Percentiles rank a stretch among this genome's conserved stretches.
Conservation (phyloP, 1,140 invertebrate genomes). For the Papilio dardanus region DNA sequence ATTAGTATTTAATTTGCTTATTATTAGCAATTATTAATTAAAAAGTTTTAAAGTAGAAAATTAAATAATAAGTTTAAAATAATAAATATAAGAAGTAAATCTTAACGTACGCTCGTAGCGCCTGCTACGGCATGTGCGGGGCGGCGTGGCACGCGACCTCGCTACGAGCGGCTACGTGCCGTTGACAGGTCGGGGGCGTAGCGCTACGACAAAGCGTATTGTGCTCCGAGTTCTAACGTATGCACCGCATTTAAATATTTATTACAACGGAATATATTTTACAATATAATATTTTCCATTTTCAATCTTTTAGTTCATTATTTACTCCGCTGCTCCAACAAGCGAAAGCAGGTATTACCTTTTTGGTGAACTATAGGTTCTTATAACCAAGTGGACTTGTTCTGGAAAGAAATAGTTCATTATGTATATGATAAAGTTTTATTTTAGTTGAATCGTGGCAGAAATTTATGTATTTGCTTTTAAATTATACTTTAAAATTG, state of each 20-base stretch:
- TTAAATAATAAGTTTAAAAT: not conserved
- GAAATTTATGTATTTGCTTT: not conserved
- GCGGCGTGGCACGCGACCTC: conserved; percentile 2
- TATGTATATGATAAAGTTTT: not conserved
- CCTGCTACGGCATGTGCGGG: not conserved
- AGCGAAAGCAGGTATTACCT: too few species aligned
- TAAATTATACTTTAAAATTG: not conserved
- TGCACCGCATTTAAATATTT: conserved; percentile 25
- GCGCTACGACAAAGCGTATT: conserved; percentile 23
- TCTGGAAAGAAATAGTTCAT: not conserved
- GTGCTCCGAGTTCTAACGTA: not conserved
- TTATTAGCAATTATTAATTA: too few species aligned
- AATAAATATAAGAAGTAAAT: not conserved
- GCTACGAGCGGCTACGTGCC: conserved; percentile 1
- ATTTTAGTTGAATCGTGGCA: not conserved
- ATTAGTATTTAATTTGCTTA: too few species aligned
- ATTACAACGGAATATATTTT: conserved; percentile 5
- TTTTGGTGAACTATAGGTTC: too few species aligned
- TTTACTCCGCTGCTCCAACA: too few species aligned
- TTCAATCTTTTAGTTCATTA: not conserved
- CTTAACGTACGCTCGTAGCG: not conserved
- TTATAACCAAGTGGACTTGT: too few species aligned
- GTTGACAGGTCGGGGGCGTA: conserved; percentile 13
- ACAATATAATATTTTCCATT: not conserved
- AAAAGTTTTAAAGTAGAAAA: too few species aligned